phyloP scores from a whole-genome alignment of 2,113 vertebrate genomes.

The Rhinichthys klamathensis region DNA sequence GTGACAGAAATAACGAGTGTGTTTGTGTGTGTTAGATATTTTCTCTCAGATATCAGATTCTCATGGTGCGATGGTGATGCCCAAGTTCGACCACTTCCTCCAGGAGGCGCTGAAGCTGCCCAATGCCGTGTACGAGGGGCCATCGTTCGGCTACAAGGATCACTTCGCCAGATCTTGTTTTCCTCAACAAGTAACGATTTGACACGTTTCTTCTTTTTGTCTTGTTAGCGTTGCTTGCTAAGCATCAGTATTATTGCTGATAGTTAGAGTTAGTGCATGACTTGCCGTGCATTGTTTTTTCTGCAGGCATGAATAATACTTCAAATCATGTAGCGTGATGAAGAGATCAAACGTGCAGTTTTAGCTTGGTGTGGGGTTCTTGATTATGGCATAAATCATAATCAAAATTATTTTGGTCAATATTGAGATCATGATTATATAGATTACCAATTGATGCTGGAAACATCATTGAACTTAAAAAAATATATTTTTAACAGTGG shows the following conservation, averaged over 20 bases:
- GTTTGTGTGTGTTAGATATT: constrained; percentile 82
- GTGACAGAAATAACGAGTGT: constrained; percentile 34
- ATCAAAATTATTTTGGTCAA: background rate
- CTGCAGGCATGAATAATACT: background rate
- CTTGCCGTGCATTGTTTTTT: constrained; percentile 8
- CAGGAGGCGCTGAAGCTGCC: constrained; percentile 90
- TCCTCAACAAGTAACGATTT: constrained; percentile 85
- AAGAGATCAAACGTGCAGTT: background rate
- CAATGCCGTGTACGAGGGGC: constrained; percentile 93
- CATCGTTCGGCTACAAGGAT: constrained; percentile 94
- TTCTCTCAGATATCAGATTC: constrained; percentile 97
- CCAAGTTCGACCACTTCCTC: constrained; percentile 93
- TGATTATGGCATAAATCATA: background rate
- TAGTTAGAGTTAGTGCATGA: background rate
- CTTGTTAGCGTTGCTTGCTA: background rate
- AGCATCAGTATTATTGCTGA: background rate
- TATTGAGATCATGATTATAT: too few relatives aligned
- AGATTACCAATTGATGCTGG: too few relatives aligned
- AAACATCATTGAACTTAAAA: too few relatives aligned
- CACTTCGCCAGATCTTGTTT: constrained; percentile 88
- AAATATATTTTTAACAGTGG: too few relatives aligned
- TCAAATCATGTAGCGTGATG: background rate
- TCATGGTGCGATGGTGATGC: constrained; percentile 85
- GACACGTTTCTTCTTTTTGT: background rate
- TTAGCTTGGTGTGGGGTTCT: background rate